These are phyloP conservation scores for Azemiops feae DNA, from an alignment of 2,113 vertebrate species.

Conservation along the genomic window DNA sequence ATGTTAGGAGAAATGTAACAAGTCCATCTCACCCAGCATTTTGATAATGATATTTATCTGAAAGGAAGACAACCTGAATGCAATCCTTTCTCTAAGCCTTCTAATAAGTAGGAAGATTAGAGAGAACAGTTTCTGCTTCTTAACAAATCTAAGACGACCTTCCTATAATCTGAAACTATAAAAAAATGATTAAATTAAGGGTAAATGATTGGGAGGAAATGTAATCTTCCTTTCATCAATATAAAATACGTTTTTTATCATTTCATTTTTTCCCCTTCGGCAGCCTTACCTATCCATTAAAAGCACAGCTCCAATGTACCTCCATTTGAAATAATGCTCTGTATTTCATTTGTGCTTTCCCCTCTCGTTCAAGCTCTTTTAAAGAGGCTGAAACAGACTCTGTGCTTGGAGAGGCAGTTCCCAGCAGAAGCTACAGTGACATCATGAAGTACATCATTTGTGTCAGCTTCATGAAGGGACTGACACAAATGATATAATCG, in stretches of 20 bases:
- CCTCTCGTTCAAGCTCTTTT: background rate
- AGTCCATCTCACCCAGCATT: background rate
- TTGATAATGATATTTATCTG: background rate
- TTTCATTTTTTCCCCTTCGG: background rate
- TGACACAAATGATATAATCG: background rate
- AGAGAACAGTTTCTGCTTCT: background rate
- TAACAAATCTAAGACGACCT: background rate
- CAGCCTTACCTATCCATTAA: background rate
- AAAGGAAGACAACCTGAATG: background rate
- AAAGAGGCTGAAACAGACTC: background rate
- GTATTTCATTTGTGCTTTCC: no score
- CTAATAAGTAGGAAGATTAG: background rate
- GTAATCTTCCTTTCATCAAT: background rate
- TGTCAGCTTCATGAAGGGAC: background rate
- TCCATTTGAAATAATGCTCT: background rate
- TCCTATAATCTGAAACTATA: background rate
- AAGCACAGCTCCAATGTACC: background rate
- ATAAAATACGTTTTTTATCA: background rate
- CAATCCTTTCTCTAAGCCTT: background rate
- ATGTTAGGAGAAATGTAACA: background rate
- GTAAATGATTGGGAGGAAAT: background rate
- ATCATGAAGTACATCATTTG: background rate
- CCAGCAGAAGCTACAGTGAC: background rate
- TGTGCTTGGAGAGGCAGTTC: background rate
- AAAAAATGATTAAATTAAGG: background rate